Evolutionary conservation across 2,113 vertebrate genomes (phyloP).

Genomic region (Corythaeola cristata): DNA sequence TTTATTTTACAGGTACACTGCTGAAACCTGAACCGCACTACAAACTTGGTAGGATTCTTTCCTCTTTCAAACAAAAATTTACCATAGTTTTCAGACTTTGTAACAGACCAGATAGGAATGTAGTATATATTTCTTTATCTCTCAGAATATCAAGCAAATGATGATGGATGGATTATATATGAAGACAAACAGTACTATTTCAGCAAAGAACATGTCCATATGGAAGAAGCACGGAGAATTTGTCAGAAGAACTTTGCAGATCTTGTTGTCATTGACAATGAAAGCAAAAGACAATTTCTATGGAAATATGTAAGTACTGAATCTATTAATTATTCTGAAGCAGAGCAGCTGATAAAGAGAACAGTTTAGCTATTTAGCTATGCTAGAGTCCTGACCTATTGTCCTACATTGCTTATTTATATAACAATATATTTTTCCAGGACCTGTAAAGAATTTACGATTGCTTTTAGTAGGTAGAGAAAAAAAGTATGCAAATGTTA

Average conservation of each 20-base stretch:
- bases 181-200: conserved; percentile 88
- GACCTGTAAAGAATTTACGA: not conserved
- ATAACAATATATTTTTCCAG: not conserved
- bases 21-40: conserved; percentile 21
- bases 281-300: conserved; percentile 87
- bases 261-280: conserved; percentile 81
- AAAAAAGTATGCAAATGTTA: not conserved
- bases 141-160: conserved; percentile 79
- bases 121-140: not conserved
- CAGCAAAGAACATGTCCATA: conserved; percentile 75
- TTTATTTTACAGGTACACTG: not conserved
- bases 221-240: conserved; percentile 82
- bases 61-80: not conserved
- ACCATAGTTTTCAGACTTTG: not conserved
- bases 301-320: conserved; percentile 83
- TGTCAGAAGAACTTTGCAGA: conserved; percentile 88
- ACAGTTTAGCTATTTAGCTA: not conserved
- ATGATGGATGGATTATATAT: conserved; percentile 86
- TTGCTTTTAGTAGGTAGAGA: not conserved
- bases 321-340: not conserved
- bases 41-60: not conserved
- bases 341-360: not conserved
- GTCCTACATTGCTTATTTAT: not conserved
- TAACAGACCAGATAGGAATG: not conserved
- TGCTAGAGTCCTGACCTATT: not conserved